Percentiles rank a stretch among this genome's conserved stretches.
These are phyloP conservation scores for Emydura subglobosa DNA, from an alignment of 2,113 vertebrate species.

Conservation along the genomic window DNA sequence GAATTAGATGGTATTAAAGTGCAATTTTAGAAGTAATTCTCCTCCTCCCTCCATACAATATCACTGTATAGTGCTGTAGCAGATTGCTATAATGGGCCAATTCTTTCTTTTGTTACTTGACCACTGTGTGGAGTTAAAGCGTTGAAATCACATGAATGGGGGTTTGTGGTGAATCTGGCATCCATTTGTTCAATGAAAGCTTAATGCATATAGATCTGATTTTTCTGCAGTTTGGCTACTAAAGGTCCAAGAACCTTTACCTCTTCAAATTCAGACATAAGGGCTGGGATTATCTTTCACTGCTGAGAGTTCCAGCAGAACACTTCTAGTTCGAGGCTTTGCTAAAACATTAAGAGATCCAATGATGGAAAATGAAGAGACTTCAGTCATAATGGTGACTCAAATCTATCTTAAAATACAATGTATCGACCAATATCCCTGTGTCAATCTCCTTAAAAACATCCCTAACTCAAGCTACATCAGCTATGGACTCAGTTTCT, in stretches of 20 bases:
- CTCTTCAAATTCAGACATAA: not conserved
- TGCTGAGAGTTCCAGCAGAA: not conserved
- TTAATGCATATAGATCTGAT: not conserved
- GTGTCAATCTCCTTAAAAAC: not conserved
- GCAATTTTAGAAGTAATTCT: not conserved
- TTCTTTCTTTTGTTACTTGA: constrained; percentile 64
- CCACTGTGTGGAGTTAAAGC: constrained; percentile 45
- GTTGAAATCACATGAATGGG: constrained; percentile 17
- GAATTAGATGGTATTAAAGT: constrained; percentile 8
- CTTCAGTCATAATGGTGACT: not conserved
- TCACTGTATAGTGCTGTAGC: constrained; percentile 23
- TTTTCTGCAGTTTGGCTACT: not conserved
- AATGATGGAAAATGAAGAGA: not conserved
- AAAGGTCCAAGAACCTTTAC: not conserved
- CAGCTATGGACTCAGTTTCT: not conserved
- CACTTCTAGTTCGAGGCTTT: not conserved
- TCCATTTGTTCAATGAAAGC: not conserved
- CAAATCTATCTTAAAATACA: not conserved
- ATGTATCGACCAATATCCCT: not conserved
- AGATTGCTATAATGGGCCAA: constrained; percentile 55
- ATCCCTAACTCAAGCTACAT: not conserved
- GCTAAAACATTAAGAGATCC: not conserved
- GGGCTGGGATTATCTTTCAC: constrained; percentile 11
- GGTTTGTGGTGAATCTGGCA: not conserved
- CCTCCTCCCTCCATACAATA: constrained; percentile 45